phyloP scores from a whole-genome alignment of 2,888 invertebrate species.

The Phrixothrix hirtus region DNA sequence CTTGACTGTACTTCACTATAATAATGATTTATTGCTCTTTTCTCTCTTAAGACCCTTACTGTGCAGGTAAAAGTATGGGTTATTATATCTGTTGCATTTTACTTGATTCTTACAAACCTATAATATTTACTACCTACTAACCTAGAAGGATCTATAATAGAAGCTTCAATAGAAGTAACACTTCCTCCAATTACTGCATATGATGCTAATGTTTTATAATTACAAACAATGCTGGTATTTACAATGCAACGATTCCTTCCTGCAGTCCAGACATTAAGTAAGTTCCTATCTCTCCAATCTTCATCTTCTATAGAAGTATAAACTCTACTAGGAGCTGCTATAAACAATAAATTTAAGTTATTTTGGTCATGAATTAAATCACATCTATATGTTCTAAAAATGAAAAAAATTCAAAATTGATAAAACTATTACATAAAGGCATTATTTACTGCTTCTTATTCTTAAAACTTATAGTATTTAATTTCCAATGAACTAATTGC shows the following conservation, averaged over 20 bases:
- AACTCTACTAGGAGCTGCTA: constrained; percentile 55
- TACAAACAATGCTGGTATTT: constrained; percentile 55
- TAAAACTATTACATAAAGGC: constrained; percentile 2
- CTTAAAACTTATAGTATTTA: constrained; percentile 45
- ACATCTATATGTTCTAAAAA: constrained; percentile 12
- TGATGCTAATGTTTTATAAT: constrained; percentile 49
- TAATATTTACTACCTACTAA: constrained; percentile 51
- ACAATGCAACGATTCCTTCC: constrained; percentile 66
- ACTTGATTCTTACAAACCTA: no score
- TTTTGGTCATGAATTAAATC: constrained; percentile 58
- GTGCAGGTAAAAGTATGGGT: no score
- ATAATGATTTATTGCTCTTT: no score
- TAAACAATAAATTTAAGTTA: constrained; percentile 64
- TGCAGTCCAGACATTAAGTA: constrained; percentile 62
- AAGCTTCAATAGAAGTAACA: constrained; percentile 65
- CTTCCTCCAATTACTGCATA: constrained; percentile 68
- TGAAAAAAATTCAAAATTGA: constrained; percentile 13
- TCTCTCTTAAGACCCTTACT: no score
- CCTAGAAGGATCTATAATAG: constrained; percentile 72
- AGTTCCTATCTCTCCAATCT: constrained; percentile 44
- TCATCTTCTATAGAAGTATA: constrained; percentile 30
- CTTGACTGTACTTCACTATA: no score
- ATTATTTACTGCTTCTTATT: constrained; percentile 1
- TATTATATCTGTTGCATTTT: no score
- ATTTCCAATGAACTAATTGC: constrained; percentile 66